Conservation (phyloP, 2,888 invertebrate species). For the Macroteleia sp. region DNA sequence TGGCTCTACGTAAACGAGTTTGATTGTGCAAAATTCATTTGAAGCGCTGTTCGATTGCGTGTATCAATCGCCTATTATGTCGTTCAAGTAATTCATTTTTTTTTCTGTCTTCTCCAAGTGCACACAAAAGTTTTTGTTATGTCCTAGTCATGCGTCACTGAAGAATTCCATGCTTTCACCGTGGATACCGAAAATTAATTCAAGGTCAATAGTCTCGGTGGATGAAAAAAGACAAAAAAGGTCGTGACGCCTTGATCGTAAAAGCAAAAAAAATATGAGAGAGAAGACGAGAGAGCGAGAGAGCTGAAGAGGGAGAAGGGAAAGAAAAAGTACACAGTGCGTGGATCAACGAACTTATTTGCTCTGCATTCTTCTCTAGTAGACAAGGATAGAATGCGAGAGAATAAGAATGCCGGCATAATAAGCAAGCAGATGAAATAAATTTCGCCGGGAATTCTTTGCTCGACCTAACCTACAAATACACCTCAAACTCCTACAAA, state of each 20-base stretch:
- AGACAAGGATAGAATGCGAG: background rate
- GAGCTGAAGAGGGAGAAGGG: too few species aligned
- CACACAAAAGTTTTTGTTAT: too few species aligned
- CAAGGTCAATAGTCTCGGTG: slow-evolving; percentile 26
- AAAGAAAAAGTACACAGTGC: background rate
- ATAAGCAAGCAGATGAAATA: slow-evolving; percentile 22
- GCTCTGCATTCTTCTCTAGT: slow-evolving; percentile 28
- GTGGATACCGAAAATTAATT: slow-evolving; percentile 27
- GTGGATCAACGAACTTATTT: slow-evolving; percentile 45
- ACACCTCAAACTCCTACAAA: slow-evolving; percentile 25
- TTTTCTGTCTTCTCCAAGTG: too few species aligned
- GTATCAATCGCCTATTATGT: too few species aligned
- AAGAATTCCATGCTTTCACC: slow-evolving; percentile 41
- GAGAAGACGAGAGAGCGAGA: too few species aligned
- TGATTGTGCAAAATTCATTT: too few species aligned
- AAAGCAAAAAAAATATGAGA: background rate
- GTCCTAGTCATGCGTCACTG: slow-evolving; percentile 14
- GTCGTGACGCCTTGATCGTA: background rate
- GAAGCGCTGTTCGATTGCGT: too few species aligned
- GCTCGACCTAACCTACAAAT: slow-evolving; percentile 49
- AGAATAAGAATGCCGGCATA: slow-evolving; percentile 3
- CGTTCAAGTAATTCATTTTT: too few species aligned
- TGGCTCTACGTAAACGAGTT: too few species aligned
- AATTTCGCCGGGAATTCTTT: slow-evolving; percentile 26
- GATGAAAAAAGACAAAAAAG: slow-evolving; percentile 18